These are phyloP conservation scores for Caenorhabditis afra DNA, from an alignment of 2,888 invertebrate genomes.

Conservation along the genomic window DNA sequence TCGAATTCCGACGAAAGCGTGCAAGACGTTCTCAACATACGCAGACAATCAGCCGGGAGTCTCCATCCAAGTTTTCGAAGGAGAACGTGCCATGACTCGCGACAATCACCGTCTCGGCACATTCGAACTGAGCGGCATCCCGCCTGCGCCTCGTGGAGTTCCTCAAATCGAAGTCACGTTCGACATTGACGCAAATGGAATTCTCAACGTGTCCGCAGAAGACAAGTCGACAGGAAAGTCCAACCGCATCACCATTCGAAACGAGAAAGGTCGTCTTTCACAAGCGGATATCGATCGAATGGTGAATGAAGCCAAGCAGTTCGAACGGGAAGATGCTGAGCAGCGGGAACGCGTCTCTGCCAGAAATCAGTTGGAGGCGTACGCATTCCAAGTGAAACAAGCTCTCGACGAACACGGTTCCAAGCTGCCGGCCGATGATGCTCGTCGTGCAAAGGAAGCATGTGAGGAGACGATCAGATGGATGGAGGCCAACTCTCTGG, in stretches of 20 bases:
- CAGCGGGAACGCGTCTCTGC: constrained; percentile 85
- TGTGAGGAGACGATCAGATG: constrained; percentile 1
- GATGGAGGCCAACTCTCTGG: constrained; percentile 4
- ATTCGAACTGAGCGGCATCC: constrained; percentile 81
- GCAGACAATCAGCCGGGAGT: constrained; percentile 93
- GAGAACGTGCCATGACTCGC: constrained; percentile 82
- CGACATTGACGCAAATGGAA: constrained; percentile 81
- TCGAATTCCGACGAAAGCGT: constrained; percentile 81
- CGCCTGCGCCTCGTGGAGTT: constrained; percentile 80
- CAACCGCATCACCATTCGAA: constrained; percentile 76
- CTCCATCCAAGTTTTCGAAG: constrained; percentile 88
- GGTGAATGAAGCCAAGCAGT: constrained; percentile 94
- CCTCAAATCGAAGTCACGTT: constrained; percentile 83
- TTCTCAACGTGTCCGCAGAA: constrained; percentile 76
- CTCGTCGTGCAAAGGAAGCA: constrained; percentile 1
- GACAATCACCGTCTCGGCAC: constrained; percentile 81
- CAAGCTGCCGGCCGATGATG: constrained; percentile 4
- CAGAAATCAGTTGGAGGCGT: constrained; percentile 90
- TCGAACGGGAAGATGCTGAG: constrained; percentile 85
- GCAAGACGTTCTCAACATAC: constrained; percentile 88
- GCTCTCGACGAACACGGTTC: constrained; percentile 7
- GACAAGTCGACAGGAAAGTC: constrained; percentile 79
- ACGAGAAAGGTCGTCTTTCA: constrained; percentile 88
- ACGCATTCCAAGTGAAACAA: constrained; percentile 82
- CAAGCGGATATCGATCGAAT: constrained; percentile 91